Conservation (phyloP, 2,113 vertebrate species). For the Antechinus stuartii region DNA sequence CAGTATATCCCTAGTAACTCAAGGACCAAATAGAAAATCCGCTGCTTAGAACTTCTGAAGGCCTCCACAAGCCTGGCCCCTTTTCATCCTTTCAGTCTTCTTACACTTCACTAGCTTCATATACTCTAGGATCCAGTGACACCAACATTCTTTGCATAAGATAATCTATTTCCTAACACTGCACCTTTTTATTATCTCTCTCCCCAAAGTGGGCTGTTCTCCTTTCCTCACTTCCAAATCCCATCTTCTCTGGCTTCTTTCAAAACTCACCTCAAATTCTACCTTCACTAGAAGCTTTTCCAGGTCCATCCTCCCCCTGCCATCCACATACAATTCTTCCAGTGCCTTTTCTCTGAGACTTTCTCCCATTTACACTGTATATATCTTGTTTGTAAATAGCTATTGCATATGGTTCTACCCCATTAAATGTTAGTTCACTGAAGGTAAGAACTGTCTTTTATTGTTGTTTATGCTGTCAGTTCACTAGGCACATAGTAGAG, state of each 20-base stretch:
- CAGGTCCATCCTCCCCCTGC: not conserved
- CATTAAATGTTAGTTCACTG: not conserved
- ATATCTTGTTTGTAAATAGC: too few relatives aligned
- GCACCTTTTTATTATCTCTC: not conserved
- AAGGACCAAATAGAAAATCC: too few relatives aligned
- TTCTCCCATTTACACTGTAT: not conserved
- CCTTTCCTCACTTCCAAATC: not conserved
- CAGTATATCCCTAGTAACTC: too few relatives aligned
- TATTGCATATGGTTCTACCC: too few relatives aligned
- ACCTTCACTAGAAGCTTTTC: not conserved
- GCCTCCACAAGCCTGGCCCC: not conserved
- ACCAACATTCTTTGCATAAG: not conserved
- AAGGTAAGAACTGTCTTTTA: not conserved
- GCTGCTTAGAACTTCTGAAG: not conserved
- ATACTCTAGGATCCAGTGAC: too few relatives aligned
- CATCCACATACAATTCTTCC: too few relatives aligned
- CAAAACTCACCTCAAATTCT: too few relatives aligned
- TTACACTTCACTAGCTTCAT: not conserved
- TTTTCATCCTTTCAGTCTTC: not conserved
- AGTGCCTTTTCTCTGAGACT: not conserved
- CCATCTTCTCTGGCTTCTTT: too few relatives aligned
- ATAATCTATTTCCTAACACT: not conserved
- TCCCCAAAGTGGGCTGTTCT: not conserved
- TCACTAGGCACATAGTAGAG: not conserved
- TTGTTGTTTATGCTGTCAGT: not conserved